Conservation (phyloP, 2,797 vertebrate species). For the Ctenopoma kingsleyae region DNA sequence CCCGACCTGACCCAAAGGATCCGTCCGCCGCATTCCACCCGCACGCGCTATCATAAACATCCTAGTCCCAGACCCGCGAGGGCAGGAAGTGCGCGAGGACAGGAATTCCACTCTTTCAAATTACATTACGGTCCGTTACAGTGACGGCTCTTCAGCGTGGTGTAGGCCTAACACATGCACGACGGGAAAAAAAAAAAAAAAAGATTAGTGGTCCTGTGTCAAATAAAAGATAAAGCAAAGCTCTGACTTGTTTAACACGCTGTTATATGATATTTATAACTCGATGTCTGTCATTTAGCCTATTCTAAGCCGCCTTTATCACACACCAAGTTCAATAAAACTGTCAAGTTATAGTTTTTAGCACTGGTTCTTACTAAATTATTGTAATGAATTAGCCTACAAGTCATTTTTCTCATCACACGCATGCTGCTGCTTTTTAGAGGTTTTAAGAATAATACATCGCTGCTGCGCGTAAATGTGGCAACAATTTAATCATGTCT, state of each 20-base stretch:
- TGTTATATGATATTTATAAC: background rate
- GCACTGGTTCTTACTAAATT: background rate
- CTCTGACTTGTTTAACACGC: background rate
- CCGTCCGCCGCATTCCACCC: slow-evolving; percentile 84
- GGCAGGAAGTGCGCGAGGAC: slow-evolving; percentile 81
- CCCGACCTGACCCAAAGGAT: slow-evolving; percentile 80
- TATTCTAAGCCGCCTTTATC: background rate
- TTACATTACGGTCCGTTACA: slow-evolving; percentile 64
- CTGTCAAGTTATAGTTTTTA: background rate
- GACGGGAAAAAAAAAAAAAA: background rate
- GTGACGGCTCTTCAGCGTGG: slow-evolving; percentile 39
- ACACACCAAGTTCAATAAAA: background rate
- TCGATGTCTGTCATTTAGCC: background rate
- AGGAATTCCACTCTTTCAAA: slow-evolving; percentile 83
- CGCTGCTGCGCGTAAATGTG: background rate
- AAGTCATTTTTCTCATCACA: background rate
- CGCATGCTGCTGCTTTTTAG: background rate
- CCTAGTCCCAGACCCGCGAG: slow-evolving; percentile 74
- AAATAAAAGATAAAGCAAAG: background rate
- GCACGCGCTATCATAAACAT: slow-evolving; percentile 84
- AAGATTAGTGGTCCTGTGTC: background rate
- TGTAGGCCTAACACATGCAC: slow-evolving; percentile 18
- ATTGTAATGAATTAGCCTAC: background rate
- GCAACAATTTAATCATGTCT: background rate
- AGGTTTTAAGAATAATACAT: no score